Evolutionary conservation across 2,888 invertebrate genomes (phyloP).

Genomic region (Polydrusus tereticollis): DNA sequence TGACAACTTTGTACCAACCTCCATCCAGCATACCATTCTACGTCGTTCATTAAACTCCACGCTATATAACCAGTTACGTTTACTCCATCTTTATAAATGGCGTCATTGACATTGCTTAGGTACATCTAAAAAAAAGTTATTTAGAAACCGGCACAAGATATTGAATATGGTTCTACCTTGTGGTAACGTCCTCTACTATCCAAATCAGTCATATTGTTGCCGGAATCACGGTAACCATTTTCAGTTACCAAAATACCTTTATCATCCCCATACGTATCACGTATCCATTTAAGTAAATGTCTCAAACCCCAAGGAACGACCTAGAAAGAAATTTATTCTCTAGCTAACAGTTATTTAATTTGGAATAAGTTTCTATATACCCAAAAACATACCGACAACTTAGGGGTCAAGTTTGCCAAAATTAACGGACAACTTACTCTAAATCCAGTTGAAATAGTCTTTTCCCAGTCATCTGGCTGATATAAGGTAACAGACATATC

Average conservation of each 20-base stretch:
- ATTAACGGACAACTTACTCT: too few relatives aligned
- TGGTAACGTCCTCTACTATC: constrained; percentile 67
- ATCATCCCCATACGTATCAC: constrained; percentile 63
- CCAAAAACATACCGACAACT: too few relatives aligned
- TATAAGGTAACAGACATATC: constrained; percentile 58
- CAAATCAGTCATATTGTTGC: constrained; percentile 60
- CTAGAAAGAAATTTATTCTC: too few relatives aligned
- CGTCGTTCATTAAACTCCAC: constrained; percentile 56
- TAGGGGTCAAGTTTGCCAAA: too few relatives aligned
- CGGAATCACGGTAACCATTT: constrained; percentile 70
- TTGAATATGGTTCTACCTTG: constrained; percentile 33
- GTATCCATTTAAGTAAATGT: constrained; percentile 68
- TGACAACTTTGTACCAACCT: constrained; percentile 49
- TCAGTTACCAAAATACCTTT: constrained; percentile 71
- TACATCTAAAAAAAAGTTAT: constrained; percentile 48
- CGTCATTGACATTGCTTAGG: constrained; percentile 50
- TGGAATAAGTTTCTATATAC: too few relatives aligned
- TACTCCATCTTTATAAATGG: constrained; percentile 51
- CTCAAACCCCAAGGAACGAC: constrained; percentile 72
- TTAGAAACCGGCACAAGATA: background rate
- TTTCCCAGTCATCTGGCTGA: constrained; percentile 48
- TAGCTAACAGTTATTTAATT: too few relatives aligned
- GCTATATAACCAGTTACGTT: constrained; percentile 53
- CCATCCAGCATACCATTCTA: constrained; percentile 55
- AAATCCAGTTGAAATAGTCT: constrained; percentile 43